phyloP scores from a whole-genome alignment of 2,888 invertebrate species.

The Epinotia brunnichana region DNA sequence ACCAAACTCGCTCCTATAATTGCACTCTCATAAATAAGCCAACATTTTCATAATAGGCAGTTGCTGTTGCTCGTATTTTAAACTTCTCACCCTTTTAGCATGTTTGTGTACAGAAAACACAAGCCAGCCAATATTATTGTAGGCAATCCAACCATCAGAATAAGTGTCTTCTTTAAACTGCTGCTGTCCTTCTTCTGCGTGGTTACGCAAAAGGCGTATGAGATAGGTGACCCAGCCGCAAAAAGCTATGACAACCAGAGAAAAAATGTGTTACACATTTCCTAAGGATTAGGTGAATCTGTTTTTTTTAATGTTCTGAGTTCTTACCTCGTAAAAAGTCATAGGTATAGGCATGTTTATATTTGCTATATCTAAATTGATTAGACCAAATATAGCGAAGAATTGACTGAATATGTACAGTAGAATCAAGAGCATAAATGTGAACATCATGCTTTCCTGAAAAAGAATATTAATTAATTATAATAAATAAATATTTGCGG shows the following conservation, averaged over 20 bases:
- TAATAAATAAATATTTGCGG: too few species aligned
- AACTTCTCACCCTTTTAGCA: constrained; percentile 75
- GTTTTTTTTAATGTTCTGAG: background rate
- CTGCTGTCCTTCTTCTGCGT: constrained; percentile 66
- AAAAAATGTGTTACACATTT: constrained; percentile 10
- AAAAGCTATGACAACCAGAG: constrained; percentile 65
- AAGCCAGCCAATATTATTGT: constrained; percentile 67
- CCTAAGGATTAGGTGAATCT: background rate
- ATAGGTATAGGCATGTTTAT: constrained; percentile 77
- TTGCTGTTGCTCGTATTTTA: background rate
- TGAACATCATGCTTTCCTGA: constrained; percentile 81
- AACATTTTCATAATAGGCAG: background rate
- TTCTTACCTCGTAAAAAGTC: constrained; percentile 73
- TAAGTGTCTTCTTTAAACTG: constrained; percentile 66
- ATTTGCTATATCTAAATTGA: constrained; percentile 76
- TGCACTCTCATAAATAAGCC: too few species aligned
- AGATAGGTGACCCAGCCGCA: constrained; percentile 77
- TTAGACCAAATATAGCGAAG: constrained; percentile 77
- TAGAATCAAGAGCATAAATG: constrained; percentile 71
- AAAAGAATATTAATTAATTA: constrained; percentile 49
- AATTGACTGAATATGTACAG: constrained; percentile 79
- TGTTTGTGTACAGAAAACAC: constrained; percentile 77
- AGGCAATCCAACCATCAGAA: constrained; percentile 70
- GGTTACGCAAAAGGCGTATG: constrained; percentile 72
- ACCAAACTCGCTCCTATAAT: background rate